phyloP scores from a whole-genome alignment of 2,888 invertebrate species.

The Malthinus flaveolus region DNA sequence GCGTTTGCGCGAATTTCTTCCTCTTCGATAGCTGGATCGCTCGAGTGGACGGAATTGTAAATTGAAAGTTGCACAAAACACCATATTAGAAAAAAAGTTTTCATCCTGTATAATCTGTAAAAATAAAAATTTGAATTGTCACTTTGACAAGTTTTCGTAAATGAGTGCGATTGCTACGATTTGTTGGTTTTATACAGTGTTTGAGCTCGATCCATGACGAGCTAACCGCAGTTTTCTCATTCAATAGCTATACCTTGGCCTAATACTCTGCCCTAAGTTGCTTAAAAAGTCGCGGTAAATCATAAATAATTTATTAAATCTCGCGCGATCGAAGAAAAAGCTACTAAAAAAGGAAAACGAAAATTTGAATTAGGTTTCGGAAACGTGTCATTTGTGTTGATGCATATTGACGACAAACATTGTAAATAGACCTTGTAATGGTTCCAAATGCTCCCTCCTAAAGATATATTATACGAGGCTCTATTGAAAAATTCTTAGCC shows the following conservation, averaged over 20 bases:
- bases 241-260: background rate
- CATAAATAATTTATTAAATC: no score
- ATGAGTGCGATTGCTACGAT: background rate
- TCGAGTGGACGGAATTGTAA: constrained; percentile 7
- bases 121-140: background rate
- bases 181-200: background rate
- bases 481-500: no score
- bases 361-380: no score
- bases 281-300: no score
- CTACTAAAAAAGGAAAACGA: no score
- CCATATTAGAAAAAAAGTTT: background rate
- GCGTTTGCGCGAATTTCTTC: constrained; percentile 64
- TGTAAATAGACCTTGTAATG: no score
- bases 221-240: background rate
- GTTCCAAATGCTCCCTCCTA: no score
- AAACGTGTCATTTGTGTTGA: no score
- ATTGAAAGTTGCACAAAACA: background rate
- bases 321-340: no score
- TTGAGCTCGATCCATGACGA: background rate
- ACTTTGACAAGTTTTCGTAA: background rate
- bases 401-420: no score
- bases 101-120: constrained; percentile 4
- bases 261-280: no score
- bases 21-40: constrained; percentile 53
- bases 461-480: no score